Evolutionary conservation across 2,797 vertebrate genomes (phyloP).

Genomic region (Zenarchopterus dispar): DNA sequence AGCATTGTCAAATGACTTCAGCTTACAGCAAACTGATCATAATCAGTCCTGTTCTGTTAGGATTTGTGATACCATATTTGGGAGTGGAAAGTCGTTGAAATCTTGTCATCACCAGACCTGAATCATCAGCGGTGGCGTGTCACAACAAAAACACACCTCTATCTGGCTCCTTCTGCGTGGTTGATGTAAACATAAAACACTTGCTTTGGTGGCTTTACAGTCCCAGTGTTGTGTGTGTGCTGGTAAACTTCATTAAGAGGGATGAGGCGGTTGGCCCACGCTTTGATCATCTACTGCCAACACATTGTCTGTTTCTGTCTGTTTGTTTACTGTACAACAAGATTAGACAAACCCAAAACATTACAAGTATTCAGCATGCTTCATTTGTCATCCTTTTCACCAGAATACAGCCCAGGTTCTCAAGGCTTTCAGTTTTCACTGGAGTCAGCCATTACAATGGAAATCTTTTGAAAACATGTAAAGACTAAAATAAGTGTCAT

Average conservation of each 20-base stretch:
- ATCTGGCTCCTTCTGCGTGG: constrained; percentile 43
- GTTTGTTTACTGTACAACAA: constrained; percentile 64
- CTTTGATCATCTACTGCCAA: constrained; percentile 59
- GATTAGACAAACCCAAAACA: constrained; percentile 73
- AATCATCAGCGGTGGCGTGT: constrained; percentile 24
- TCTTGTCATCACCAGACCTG: constrained; percentile 25
- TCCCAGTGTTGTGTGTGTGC: constrained; percentile 38
- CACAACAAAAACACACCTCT: constrained; percentile 38
- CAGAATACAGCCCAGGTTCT: constrained; percentile 31
- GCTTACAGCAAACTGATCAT: too few relatives aligned
- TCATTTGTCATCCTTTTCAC: constrained; percentile 25
- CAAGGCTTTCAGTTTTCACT: not conserved
- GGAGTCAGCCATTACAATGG: not conserved
- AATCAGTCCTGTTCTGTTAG: too few relatives aligned
- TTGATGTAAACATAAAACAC: constrained; percentile 66
- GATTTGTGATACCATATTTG: constrained; percentile 19
- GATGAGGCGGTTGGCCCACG: constrained; percentile 51
- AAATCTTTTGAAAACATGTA: not conserved
- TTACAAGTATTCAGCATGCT: constrained; percentile 29
- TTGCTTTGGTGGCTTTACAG: constrained; percentile 17
- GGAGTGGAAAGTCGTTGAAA: constrained; percentile 31
- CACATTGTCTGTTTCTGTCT: constrained; percentile 20
- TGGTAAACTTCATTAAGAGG: constrained; percentile 25
- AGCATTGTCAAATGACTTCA: too few relatives aligned
- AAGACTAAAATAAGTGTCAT: not conserved